Percentiles rank a stretch among this genome's conserved stretches.
Conservation (phyloP, 2,888 invertebrate species). For the Rhamphomyia laevipes region DNA sequence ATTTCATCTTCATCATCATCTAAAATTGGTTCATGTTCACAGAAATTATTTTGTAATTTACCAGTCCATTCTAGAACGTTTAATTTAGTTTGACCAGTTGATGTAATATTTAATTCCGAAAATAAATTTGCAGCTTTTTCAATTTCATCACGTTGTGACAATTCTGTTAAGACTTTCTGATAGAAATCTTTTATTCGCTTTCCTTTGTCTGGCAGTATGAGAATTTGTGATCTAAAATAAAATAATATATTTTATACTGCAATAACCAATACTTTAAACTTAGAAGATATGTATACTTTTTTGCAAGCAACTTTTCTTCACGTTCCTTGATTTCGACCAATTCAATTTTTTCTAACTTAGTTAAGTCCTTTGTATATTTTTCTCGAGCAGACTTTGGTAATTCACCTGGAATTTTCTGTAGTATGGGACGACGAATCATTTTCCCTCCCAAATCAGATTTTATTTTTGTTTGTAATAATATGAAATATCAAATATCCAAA, state of each 20-base stretch:
- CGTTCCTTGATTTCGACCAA: conserved; percentile 31
- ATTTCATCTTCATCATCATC: conserved; percentile 31
- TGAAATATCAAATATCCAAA: too few relatives aligned
- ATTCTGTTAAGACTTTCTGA: conserved; percentile 26
- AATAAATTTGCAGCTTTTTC: conserved; percentile 28
- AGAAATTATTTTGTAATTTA: conserved; percentile 11
- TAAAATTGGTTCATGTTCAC: conserved; percentile 20
- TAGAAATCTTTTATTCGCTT: conserved; percentile 28
- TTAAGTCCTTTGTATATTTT: conserved; percentile 23
- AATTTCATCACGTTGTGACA: conserved; percentile 25
- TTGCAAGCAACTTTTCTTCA: conserved; percentile 26
- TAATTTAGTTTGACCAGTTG: conserved; percentile 23
- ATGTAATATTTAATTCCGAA: conserved; percentile 30
- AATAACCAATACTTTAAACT: background rate
- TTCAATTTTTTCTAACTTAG: conserved; percentile 22
- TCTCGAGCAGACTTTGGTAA: conserved; percentile 22
- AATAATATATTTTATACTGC: background rate
- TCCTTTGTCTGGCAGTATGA: conserved; percentile 32
- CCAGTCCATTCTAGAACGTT: conserved; percentile 32
- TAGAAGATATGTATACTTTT: conserved; percentile 21
- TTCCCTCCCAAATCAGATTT: background rate
- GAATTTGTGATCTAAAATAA: conserved; percentile 20
- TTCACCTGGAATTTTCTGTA: conserved; percentile 11
- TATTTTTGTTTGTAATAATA: too few relatives aligned
- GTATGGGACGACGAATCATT: conserved; percentile 6